Conservation (phyloP, 2,113 vertebrate species). For the Bos javanicus region DNA sequence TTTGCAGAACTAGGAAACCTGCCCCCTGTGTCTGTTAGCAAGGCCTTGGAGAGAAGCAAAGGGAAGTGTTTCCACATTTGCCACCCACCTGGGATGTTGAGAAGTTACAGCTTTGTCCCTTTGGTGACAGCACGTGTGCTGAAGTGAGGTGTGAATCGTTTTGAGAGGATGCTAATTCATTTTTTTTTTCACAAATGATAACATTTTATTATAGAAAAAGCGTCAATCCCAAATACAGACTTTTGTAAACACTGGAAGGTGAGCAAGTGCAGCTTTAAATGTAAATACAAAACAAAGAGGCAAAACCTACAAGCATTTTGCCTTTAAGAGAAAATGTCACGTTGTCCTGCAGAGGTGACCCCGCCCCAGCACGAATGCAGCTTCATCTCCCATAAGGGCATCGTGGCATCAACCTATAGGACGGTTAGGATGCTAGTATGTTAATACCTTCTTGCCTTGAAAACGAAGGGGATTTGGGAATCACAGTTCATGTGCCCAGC, state of each 20-base stretch:
- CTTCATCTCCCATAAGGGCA: neutral
- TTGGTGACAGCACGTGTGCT: rapidly evolving
- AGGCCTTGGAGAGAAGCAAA: neutral
- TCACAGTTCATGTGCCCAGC: neutral
- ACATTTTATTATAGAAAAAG: neutral
- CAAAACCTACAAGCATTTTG: neutral
- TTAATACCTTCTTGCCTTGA: neutral
- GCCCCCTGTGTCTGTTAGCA: neutral
- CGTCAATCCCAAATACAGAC: neutral
- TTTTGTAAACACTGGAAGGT: neutral
- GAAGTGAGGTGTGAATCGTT: neutral
- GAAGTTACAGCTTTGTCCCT: rapidly evolving
- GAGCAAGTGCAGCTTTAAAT: neutral
- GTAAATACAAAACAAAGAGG: neutral
- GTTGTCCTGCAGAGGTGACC: neutral
- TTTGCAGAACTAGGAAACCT: neutral
- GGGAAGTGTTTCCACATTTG: neutral
- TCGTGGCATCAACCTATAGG: neutral
- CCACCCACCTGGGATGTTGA: neutral
- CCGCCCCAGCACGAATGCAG: neutral
- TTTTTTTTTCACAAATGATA: neutral
- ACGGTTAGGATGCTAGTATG: neutral
- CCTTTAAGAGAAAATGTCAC: neutral
- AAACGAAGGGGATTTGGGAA: neutral
- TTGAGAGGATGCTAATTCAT: neutral